Conservation (phyloP, 1,140 invertebrate genomes). For the Bilobella aurantiaca region DNA sequence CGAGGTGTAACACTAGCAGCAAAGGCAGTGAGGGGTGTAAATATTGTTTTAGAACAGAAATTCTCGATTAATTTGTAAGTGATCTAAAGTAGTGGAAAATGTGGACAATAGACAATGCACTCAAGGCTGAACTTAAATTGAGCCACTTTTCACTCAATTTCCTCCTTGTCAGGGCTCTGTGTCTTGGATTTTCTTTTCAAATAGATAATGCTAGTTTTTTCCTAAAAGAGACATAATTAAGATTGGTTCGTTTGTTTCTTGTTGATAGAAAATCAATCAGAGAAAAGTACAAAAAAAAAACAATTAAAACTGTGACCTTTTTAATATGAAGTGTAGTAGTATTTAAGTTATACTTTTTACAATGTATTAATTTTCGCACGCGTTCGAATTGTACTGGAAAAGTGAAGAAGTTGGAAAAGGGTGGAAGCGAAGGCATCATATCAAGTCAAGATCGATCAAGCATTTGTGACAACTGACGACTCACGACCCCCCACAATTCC, state of each 20-base stretch:
- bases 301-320: not conserved
- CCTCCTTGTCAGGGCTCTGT: not conserved
- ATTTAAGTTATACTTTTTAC: not conserved
- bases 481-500: too few relatives aligned
- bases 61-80: not conserved
- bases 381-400: not conserved
- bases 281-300: not conserved
- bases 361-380: not conserved
- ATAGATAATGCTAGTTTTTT: not conserved
- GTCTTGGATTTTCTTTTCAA: not conserved
- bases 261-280: not conserved
- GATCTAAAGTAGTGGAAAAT: not conserved
- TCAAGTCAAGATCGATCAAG: too few relatives aligned
- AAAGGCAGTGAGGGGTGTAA: not conserved
- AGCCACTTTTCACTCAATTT: too few relatives aligned
- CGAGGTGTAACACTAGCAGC: not conserved
- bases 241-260: not conserved
- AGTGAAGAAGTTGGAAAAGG: too few relatives aligned
- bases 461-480: too few relatives aligned
- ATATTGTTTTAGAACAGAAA: not conserved
- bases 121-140: too few relatives aligned
- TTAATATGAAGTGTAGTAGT: too few relatives aligned
- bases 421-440: too few relatives aligned
- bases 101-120: too few relatives aligned
- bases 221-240: not conserved